Base-by-base conservation (phyloP, 2,797 vertebrate genomes). In the Meda fulgida region DNA sequence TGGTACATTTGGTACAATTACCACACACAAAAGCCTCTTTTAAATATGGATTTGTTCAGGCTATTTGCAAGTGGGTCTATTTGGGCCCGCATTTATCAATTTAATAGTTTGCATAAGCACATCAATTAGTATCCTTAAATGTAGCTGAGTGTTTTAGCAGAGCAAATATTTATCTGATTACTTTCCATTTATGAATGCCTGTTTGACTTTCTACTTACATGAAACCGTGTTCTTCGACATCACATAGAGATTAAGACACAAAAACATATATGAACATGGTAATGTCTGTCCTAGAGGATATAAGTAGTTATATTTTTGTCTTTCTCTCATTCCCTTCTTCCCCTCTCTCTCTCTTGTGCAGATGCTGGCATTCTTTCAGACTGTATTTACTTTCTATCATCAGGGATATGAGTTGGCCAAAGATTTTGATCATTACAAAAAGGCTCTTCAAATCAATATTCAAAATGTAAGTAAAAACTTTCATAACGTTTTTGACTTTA, bases 351-450 rank as follows among this genome's bases (percentile, higher is more conserved):
- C 38, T 53, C 23, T 51, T 9, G 71, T 78, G 80, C 91, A 99
- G 98, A 98, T 99, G 95, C 93, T 99, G 88, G 97, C 97, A 0
- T 99, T 99, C 93, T 99, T 99, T 92, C 98, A 99, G 94, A 97
- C 97, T 4, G 96, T 99, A 92, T 99, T 99, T 93, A 98, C 98
- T 51, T 99, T 99, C 93, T 99, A 99, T 90, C 98, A 99, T 93
- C 98, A 99, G 88, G 98, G 98, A 36, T 99, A 96, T 85, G 98
- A 99, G 91, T 96, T 99, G 76, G 97, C 98, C 91, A 98, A 97
- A 91, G 98, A 99, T 93, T 99, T 99, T 91, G 97, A 95, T 91
- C 98, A 99, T 92, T 99, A 99, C 93, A 99, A 99, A 94, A 95
- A 93, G 92, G 95, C 93, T 18, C 92, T 99, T 46, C 98, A 99